These are phyloP conservation scores for Halocynthia roretzi DNA, from an alignment of 23 tunicate genomes.

Conservation along the genomic window DNA sequence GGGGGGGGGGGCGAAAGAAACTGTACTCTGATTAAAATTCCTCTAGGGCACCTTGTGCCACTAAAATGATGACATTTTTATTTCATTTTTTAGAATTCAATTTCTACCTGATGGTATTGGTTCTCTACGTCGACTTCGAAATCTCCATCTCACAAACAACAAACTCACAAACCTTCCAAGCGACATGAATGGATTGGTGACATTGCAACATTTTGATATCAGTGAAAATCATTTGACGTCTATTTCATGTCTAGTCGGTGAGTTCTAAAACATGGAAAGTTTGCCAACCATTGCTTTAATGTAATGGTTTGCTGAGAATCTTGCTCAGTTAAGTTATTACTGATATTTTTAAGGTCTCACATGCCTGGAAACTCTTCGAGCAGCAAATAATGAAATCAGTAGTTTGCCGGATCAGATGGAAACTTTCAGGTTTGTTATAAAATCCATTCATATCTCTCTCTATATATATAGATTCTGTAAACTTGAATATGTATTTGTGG, in stretches of 20 bases:
- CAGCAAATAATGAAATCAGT: slow-evolving; percentile 36
- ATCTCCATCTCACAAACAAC: slow-evolving; percentile 32
- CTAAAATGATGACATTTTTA: neutral
- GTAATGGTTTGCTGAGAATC: too few relatives aligned
- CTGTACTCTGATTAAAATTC: too few relatives aligned
- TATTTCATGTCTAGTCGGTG: slow-evolving; percentile 34
- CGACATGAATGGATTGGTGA: slow-evolving; percentile 48
- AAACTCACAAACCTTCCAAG: slow-evolving; percentile 38
- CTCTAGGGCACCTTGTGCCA: neutral
- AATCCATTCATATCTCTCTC: neutral
- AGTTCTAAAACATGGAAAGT: slow-evolving; percentile 1
- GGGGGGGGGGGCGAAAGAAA: too few relatives aligned
- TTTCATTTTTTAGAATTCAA: neutral
- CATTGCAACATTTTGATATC: slow-evolving; percentile 42
- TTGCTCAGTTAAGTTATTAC: too few relatives aligned
- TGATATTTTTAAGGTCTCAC: slow-evolving; percentile 23
- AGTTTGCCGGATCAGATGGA: slow-evolving; percentile 46
- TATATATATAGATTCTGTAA: neutral
- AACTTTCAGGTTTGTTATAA: slow-evolving; percentile 33
- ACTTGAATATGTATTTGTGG: neutral
- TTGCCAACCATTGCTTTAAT: too few relatives aligned
- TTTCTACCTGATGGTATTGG: slow-evolving; percentile 57
- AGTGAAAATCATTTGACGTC: slow-evolving; percentile 41
- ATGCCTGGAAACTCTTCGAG: slow-evolving; percentile 31
- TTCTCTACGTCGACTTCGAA: slow-evolving; percentile 31